phyloP scores from a whole-genome alignment of 2,888 invertebrate genomes.

The Volucella inflata region DNA sequence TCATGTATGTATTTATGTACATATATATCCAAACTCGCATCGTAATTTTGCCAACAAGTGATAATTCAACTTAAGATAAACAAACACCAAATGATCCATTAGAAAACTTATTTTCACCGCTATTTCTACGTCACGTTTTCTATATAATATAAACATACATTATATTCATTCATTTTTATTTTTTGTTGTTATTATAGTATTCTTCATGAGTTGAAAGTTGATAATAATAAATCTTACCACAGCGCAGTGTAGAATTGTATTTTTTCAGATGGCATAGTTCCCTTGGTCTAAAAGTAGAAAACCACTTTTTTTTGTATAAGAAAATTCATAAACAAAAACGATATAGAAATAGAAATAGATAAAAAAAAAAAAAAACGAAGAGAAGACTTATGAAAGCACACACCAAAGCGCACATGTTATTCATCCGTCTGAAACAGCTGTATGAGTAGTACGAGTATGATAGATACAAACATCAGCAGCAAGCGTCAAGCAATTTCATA shows the following conservation, averaged over 20 bases:
- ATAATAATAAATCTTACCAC: conserved; percentile 30
- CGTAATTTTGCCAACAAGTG: neutral
- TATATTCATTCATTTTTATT: neutral
- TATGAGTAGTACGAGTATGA: conserved; percentile 3
- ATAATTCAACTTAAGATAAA: conserved; percentile 13
- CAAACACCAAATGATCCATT: neutral
- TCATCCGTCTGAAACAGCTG: conserved; percentile 22
- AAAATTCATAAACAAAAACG: conserved; percentile 37
- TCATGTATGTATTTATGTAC: no score
- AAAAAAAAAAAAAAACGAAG: neutral
- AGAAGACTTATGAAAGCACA: conserved; percentile 1
- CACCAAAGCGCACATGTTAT: conserved; percentile 14
- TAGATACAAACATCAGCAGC: neutral
- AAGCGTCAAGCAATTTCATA: conserved; percentile 9
- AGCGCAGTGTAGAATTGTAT: neutral
- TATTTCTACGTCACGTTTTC: neutral
- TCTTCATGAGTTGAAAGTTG: conserved; percentile 1
- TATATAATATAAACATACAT: neutral
- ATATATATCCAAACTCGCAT: neutral
- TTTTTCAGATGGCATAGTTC: conserved; percentile 41
- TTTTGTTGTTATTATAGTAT: neutral
- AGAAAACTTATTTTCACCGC: conserved; percentile 25
- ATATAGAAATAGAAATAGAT: neutral
- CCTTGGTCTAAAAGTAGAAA: conserved; percentile 56
- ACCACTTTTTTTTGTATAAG: conserved; percentile 24